Percentiles rank a stretch among this genome's conserved stretches.
Evolutionary conservation across 2,888 invertebrate genomes (phyloP).

Genomic region (Xanthorhoe designata): DNA sequence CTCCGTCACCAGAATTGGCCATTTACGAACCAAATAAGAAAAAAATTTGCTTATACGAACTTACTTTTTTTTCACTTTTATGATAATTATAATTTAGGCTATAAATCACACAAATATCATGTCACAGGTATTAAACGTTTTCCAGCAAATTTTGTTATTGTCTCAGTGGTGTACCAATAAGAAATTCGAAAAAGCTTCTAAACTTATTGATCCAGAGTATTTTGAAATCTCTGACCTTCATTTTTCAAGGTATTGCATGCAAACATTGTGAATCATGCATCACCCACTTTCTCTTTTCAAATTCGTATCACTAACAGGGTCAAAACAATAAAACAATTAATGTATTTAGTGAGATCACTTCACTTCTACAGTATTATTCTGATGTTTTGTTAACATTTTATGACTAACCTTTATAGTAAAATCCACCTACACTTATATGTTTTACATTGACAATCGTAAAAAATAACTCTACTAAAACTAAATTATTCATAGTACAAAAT

Average conservation of each 20-base stretch:
- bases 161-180: not conserved
- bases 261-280: conserved; percentile 55
- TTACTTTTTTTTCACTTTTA: not conserved
- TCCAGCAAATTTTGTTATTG: no score
- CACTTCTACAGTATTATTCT: conserved; percentile 32
- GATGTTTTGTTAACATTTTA: conserved; percentile 20
- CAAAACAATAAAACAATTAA: conserved; percentile 54
- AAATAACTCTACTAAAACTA: not conserved
- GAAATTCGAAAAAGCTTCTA: not conserved
- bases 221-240: conserved; percentile 8
- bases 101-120: not conserved
- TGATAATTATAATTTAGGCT: not conserved
- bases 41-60: no score
- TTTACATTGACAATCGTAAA: not conserved
- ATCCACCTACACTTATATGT: not conserved
- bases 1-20: no score
- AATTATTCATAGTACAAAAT: no score
- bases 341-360: conserved; percentile 40
- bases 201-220: conserved; percentile 1
- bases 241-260: conserved; percentile 19
- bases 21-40: no score
- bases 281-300: conserved; percentile 58
- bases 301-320: conserved; percentile 51
- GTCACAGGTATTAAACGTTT: no score
- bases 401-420: conserved; percentile 1